A percentile compares a stretch with the other conserved stretches of the same genome.
Conservation (phyloP, 2,888 invertebrate genomes). For the Luperina testacea region DNA sequence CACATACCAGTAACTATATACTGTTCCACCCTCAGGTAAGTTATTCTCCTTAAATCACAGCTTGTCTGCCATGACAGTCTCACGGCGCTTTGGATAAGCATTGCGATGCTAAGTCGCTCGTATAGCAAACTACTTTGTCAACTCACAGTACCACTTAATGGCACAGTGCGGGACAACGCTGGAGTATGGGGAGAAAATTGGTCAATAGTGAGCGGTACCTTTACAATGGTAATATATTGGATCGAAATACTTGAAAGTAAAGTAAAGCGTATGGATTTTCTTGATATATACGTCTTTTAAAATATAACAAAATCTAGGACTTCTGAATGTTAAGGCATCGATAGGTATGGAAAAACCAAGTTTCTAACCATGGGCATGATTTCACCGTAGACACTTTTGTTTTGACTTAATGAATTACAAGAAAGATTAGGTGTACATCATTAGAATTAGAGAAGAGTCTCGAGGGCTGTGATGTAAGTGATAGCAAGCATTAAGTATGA, state of each 20-base stretch:
- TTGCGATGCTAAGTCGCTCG: slow-evolving; percentile 54
- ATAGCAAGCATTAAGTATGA: too few relatives aligned
- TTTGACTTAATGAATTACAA: too few relatives aligned
- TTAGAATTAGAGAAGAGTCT: not conserved
- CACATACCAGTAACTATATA: slow-evolving; percentile 3
- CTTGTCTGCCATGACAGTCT: slow-evolving; percentile 47
- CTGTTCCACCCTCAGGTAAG: slow-evolving; percentile 16
- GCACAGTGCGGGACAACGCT: slow-evolving; percentile 30
- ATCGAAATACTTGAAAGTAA: not conserved
- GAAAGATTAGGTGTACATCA: not conserved
- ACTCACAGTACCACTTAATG: slow-evolving; percentile 56
- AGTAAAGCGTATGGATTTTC: not conserved
- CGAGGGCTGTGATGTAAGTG: too few relatives aligned
- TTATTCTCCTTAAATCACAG: slow-evolving; percentile 57
- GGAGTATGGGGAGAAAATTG: slow-evolving; percentile 24
- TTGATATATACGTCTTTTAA: not conserved
- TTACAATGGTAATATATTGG: too few relatives aligned
- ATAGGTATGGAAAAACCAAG: not conserved
- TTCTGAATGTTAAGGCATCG: not conserved
- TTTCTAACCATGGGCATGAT: not conserved
- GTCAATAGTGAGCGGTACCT: slow-evolving; percentile 10
- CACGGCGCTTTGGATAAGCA: slow-evolving; percentile 51
- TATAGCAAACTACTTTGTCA: slow-evolving; percentile 58
- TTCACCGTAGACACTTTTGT: not conserved
- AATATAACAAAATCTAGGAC: not conserved